phyloP scores from a whole-genome alignment of 2,888 invertebrate genomes.

The Pantelozetes paolii region DNA sequence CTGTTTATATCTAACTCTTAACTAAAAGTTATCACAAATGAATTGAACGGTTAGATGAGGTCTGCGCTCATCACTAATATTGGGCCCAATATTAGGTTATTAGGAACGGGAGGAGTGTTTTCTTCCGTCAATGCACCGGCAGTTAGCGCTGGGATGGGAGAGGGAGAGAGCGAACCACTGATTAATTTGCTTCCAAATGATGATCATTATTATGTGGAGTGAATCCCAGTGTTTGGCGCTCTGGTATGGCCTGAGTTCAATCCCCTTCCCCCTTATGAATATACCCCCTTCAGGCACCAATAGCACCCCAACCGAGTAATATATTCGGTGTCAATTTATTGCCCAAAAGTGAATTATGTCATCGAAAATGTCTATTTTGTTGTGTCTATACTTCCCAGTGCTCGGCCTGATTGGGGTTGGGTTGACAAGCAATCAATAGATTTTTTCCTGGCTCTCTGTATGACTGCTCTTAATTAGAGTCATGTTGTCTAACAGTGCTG shows the following conservation, averaged over 20 bases:
- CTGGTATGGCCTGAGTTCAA: background rate
- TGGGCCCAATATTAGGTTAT: background rate
- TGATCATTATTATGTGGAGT: constrained; percentile 12
- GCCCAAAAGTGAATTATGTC: constrained; percentile 33
- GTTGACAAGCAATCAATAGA: background rate
- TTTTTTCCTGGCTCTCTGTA: background rate
- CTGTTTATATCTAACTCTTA: background rate
- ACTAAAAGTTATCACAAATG: background rate
- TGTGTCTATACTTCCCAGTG: background rate
- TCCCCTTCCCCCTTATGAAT: constrained; percentile 24
- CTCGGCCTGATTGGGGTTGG: background rate
- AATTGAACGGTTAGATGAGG: background rate
- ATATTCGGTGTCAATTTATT: constrained; percentile 28
- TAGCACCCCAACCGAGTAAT: constrained; percentile 32
- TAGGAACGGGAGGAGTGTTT: constrained; percentile 4
- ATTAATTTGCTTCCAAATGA: constrained; percentile 24
- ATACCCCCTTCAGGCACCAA: constrained; percentile 17
- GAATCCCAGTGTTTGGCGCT: background rate
- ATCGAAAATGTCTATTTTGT: background rate
- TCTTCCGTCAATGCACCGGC: background rate
- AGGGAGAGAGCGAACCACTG: background rate
- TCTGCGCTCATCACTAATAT: background rate
- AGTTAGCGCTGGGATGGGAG: background rate
- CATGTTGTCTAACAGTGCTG: background rate
- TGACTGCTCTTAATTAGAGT: constrained; percentile 16